Conservation (phyloP, 2,113 vertebrate species). For the Podiceps cristatus region DNA sequence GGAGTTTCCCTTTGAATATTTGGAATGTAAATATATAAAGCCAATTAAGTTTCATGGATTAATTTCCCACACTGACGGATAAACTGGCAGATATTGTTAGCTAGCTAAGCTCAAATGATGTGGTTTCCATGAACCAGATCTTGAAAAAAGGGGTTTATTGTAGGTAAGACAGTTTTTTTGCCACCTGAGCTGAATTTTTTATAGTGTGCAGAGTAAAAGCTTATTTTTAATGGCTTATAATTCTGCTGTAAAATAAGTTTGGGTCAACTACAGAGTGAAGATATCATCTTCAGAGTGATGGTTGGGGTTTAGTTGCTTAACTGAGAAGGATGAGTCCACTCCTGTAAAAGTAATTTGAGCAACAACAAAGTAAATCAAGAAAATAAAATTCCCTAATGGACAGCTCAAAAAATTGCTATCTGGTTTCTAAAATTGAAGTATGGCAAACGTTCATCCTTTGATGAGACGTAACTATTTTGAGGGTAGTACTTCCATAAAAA, state of each 20-base stretch:
- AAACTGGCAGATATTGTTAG: neutral
- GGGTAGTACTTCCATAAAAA: neutral
- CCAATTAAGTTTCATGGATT: constrained; percentile 40
- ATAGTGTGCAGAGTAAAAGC: neutral
- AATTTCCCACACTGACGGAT: neutral
- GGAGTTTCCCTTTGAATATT: constrained; percentile 2
- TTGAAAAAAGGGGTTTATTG: neutral
- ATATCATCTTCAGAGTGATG: neutral
- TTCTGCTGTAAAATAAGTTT: neutral
- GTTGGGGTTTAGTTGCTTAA: neutral
- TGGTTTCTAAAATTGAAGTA: neutral
- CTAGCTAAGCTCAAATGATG: constrained; percentile 24
- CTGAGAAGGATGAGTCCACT: neutral
- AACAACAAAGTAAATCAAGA: neutral
- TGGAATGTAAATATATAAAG: neutral
- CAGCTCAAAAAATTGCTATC: neutral
- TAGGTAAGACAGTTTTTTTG: neutral
- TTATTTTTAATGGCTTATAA: neutral
- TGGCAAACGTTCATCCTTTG: neutral
- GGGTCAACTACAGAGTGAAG: neutral
- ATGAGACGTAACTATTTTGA: neutral
- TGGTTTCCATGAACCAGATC: neutral
- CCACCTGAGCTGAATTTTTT: neutral
- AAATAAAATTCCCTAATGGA: neutral
- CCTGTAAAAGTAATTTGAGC: neutral